Base-by-base conservation (phyloP, 2,888 invertebrate genomes). In the Eudasyphora cyanicolor region DNA sequence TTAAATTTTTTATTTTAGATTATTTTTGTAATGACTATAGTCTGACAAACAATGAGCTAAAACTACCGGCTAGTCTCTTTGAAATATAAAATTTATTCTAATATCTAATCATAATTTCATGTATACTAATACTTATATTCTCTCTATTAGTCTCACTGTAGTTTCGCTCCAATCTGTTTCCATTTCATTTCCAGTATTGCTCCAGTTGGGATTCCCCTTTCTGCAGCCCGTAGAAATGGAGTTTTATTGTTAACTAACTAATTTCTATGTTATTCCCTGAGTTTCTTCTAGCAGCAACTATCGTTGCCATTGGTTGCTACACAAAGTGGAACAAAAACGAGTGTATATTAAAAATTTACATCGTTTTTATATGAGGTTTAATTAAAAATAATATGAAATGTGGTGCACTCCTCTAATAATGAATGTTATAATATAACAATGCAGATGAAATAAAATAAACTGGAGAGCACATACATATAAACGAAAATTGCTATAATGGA, bases 341-440 rank as follows among this genome's bases (percentile, higher is more conserved):
- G n/a, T 45, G 21, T 38, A 1, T 32, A 51, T 38, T 57, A 54
- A 70, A 29, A 51, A 51, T 71, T 19, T 10, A 29, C 19, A 69
- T 24, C 42, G 10, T 38, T 38, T 38, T 38, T 10, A 38, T 17
- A 24, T 21, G 51, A 69, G 67, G 10, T 69, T 38, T 76, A 57
- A 76, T 76, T 76, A 76, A 76, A 76, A 76, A 19, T 29, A 69
- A 57, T 57, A 38, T 27, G 5, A 76, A 57, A 12, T 67, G 27
- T 76, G 38, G 19, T 12, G 32, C 32, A 49, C 21, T 24, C 24
- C 3, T 5, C 54, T 54, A 54, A 27, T 67, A 24, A 10, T 24
- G 21, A 21, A 54, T 6, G 24, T 54, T 14, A 54, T 54, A 21
- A 21, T 10, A 10, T 21, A 5, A n/a, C 21, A 54, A 19, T 54